These are phyloP conservation scores for Conus canariensis DNA, from an alignment of 2,888 invertebrate genomes.

Conservation along the genomic window DNA sequence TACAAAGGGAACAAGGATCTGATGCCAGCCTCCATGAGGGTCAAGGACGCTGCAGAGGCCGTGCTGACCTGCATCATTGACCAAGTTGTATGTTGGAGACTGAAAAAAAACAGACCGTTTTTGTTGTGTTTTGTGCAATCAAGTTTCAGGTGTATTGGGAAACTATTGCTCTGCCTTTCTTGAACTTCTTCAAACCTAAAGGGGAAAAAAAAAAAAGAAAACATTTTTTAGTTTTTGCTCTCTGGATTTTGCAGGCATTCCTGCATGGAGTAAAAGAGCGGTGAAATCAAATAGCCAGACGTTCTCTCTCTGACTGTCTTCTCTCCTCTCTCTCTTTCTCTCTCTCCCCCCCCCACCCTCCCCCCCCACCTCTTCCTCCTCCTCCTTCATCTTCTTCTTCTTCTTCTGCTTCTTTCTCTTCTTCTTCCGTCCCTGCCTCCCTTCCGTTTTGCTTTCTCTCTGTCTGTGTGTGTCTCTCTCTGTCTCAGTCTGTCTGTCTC, in stretches of 20 bases:
- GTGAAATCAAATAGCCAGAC: too few species aligned
- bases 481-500: too few species aligned
- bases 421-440: too few species aligned
- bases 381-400: not conserved
- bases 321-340: too few species aligned
- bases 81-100: conserved; percentile 63
- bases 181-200: not conserved
- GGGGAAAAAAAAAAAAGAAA: too few species aligned
- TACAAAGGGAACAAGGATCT: conserved; percentile 97
- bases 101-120: not conserved
- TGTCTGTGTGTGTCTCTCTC: not conserved
- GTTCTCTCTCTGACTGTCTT: too few species aligned
- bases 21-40: conserved; percentile 98
- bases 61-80: conserved; percentile 90
- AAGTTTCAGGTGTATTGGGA: too few species aligned
- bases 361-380: not conserved
- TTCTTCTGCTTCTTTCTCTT: too few species aligned
- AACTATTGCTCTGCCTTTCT: not conserved
- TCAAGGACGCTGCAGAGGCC: conserved; percentile 97
- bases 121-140: not conserved
- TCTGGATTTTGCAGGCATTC: too few species aligned
- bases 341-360: too few species aligned
- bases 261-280: too few species aligned
- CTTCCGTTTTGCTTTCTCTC: not conserved
- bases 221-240: too few species aligned